Base-by-base conservation (phyloP, 2,888 invertebrate species). In the Prosapia bicincta region DNA sequence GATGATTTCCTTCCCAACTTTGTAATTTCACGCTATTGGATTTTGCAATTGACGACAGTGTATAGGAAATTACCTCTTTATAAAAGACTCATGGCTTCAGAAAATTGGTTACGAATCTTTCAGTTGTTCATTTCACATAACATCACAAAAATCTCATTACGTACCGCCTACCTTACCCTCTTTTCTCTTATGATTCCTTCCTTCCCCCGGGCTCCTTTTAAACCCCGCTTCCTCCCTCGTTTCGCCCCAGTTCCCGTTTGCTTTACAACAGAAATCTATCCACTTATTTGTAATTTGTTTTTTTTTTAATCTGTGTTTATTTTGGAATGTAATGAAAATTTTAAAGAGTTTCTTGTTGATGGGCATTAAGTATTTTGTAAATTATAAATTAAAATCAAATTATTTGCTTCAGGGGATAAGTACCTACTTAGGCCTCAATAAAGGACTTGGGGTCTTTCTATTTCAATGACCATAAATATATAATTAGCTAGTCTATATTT, bases 61-160 rank as follows among this genome's bases (percentile, higher is more conserved):
- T 38, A 38, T 38, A 38, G 38, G 38, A 38, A 38, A 38, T 38
- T 38, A 38, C 38, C 38, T 38, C 13, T 38, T 38, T 71, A 71
- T 71, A 26, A 71, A 71, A 71, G 71, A 71, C 71, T 71, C 26
- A 13, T 54, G 54, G 71, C 71, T 26, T 38, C 71, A 71, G 71
- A 71, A 71, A 71, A 71, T 71, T 71, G 71, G 71, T 71, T 71
- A 71, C 43, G 54, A 71, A 71, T 71, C 71, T 25, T 71, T 71
- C 43, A 71, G 71, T 71, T 71, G 71, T 71, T 71, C 71, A 71
- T 54, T 71, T 71, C 71, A 71, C 43, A 71, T 54, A 71, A 71
- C 71, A 71, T 71, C 71, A 71, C 71, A 71, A 71, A 71, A 71
- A 71, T 71, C 71, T 71, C 71, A 71, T 71, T 71, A 71, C 71